Conservation (phyloP, 37 sponge, comb jelly and placozoan species). For the Oscarella lobularis region DNA sequence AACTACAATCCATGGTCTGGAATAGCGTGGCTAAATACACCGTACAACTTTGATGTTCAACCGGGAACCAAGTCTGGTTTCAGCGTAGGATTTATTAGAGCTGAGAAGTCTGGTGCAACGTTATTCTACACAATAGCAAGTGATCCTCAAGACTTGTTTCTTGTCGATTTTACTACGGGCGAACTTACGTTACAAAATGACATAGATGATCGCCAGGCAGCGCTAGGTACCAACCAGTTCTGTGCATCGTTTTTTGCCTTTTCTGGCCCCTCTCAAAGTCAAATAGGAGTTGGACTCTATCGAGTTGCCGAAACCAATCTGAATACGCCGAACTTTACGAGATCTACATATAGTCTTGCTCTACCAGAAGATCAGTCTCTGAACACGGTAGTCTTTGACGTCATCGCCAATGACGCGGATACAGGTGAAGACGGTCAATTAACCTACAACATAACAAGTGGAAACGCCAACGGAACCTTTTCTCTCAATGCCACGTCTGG, state of each 20-base stretch:
- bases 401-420: conserved; percentile 9
- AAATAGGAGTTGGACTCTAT: background rate
- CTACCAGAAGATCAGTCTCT: background rate
- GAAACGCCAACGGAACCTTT: background rate
- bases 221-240: background rate
- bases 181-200: background rate
- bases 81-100: background rate
- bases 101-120: background rate
- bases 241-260: background rate
- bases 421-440: conserved; percentile 47
- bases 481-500: background rate
- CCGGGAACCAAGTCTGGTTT: background rate
- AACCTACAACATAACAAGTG: conserved; percentile 10
- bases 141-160: background rate
- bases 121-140: background rate
- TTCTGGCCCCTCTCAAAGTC: background rate
- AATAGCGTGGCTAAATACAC: background rate
- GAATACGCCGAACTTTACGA: background rate
- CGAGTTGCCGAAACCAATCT: background rate
- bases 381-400: background rate
- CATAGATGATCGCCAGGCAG: background rate
- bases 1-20: background rate
- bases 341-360: background rate
- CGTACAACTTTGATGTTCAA: background rate
- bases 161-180: background rate